A percentile compares a stretch with the other conserved stretches of the same genome.
Evolutionary conservation across 2,797 vertebrate genomes (phyloP).

Genomic region (Antennarius maculatus): DNA sequence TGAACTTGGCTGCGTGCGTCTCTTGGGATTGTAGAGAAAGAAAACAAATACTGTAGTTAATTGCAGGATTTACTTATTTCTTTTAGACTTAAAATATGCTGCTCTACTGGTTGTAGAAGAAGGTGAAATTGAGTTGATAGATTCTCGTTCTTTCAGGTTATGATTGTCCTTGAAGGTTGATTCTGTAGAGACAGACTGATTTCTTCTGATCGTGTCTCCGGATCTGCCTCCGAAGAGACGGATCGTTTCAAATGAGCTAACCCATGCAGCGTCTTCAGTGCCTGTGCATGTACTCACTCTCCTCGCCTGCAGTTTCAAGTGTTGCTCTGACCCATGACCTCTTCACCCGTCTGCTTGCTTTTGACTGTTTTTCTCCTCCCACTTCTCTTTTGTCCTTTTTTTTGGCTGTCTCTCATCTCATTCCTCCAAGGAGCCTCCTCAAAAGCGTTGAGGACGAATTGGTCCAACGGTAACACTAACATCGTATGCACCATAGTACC

Average conservation of each 20-base stretch:
- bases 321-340: conserved; percentile 16
- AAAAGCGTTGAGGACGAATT: conserved; percentile 89
- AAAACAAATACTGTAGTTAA: not conserved
- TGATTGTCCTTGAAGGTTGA: too few relatives aligned
- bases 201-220: too few relatives aligned
- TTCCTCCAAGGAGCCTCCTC: conserved; percentile 82
- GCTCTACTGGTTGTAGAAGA: too few relatives aligned
- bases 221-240: too few relatives aligned
- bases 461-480: conserved; percentile 86
- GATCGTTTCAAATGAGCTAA: conserved; percentile 7
- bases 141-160: too few relatives aligned
- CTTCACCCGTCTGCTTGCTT: too few relatives aligned
- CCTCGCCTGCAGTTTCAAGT: conserved; percentile 32
- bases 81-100: not conserved
- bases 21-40: conserved; percentile 12
- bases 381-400: conserved; percentile 49
- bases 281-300: conserved; percentile 43
- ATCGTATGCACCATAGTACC: conserved; percentile 43
- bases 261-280: conserved; percentile 1
- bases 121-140: too few relatives aligned
- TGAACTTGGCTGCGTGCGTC: conserved; percentile 9
- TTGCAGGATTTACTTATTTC: not conserved
- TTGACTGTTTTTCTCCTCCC: conserved; percentile 58
- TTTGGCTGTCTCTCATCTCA: conserved; percentile 37
- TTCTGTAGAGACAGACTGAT: too few relatives aligned